Conservation (phyloP, 35 echinoderm and acorn worm species). For the Acanthaster planci region DNA sequence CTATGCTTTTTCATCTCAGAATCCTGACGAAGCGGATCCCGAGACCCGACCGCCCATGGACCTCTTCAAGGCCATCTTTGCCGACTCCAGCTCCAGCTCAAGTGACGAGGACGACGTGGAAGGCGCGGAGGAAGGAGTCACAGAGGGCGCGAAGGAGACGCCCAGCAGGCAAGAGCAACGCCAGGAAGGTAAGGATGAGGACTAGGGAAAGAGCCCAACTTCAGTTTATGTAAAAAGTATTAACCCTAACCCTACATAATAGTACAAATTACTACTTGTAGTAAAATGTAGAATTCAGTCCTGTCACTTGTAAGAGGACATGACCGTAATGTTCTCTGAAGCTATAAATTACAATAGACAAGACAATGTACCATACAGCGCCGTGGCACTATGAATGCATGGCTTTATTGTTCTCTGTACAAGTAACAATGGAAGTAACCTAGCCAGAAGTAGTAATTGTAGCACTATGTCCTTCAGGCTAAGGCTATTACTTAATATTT, state of each 20-base stretch:
- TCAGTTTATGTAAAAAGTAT: not conserved
- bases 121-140: not conserved
- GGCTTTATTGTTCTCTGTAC: too few relatives aligned
- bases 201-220: not conserved
- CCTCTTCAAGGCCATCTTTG: constrained; percentile 67
- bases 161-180: not conserved
- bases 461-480: too few relatives aligned
- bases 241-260: not conserved
- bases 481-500: too few relatives aligned
- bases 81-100: constrained; percentile 9
- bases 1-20: not conserved
- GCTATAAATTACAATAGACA: too few relatives aligned
- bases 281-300: not conserved
- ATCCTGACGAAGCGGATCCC: constrained; percentile 25
- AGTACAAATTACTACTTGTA: not conserved
- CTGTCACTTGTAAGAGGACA: not conserved
- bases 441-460: not conserved
- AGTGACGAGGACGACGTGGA: constrained; percentile 35
- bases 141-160: constrained; percentile 7
- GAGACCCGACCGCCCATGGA: constrained; percentile 50
- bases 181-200: not conserved
- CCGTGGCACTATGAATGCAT: too few relatives aligned
- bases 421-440: too few relatives aligned
- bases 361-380: too few relatives aligned
- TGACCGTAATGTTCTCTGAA: too few relatives aligned